phyloP scores from a whole-genome alignment of 1,140 invertebrate species.

The Papilio polytes region DNA sequence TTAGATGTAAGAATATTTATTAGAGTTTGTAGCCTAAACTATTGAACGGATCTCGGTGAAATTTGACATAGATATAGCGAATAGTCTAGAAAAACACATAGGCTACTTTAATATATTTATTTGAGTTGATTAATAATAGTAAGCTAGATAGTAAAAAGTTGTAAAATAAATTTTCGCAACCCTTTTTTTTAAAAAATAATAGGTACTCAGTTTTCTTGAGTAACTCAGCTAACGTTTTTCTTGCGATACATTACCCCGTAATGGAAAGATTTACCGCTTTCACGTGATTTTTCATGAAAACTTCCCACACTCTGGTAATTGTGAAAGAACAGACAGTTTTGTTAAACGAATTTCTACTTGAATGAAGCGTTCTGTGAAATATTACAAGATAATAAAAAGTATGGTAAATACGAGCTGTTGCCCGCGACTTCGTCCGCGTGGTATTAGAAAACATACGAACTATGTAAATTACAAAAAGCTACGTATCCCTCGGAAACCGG shows the following conservation, averaged over 20 bases:
- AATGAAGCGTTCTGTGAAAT: neutral
- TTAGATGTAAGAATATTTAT: too few species aligned
- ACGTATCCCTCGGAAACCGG: too few species aligned
- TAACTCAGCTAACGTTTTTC: slow-evolving; percentile 6
- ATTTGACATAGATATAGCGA: too few species aligned
- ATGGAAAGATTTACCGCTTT: slow-evolving; percentile 15
- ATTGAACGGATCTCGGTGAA: too few species aligned
- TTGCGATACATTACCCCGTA: slow-evolving; percentile 11
- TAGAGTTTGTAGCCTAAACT: too few species aligned
- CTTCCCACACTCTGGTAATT: slow-evolving; percentile 6
- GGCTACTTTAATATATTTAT: too few species aligned
- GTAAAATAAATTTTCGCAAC: neutral
- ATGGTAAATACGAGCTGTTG: too few species aligned
- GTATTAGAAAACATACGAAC: too few species aligned
- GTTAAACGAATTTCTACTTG: neutral
- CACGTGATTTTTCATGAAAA: slow-evolving; percentile 8
- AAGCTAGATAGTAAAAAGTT: neutral
- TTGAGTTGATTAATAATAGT: neutral
- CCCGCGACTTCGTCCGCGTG: too few species aligned
- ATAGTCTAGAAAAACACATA: too few species aligned
- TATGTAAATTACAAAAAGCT: too few species aligned
- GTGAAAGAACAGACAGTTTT: neutral
- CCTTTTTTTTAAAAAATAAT: neutral
- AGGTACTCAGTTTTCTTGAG: neutral
- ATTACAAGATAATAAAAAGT: too few species aligned